Evolutionary conservation across 2,797 vertebrate species (phyloP), one percentile per base, ranked within the genome.

Genomic region (Onychomys leucogaster): DNA sequence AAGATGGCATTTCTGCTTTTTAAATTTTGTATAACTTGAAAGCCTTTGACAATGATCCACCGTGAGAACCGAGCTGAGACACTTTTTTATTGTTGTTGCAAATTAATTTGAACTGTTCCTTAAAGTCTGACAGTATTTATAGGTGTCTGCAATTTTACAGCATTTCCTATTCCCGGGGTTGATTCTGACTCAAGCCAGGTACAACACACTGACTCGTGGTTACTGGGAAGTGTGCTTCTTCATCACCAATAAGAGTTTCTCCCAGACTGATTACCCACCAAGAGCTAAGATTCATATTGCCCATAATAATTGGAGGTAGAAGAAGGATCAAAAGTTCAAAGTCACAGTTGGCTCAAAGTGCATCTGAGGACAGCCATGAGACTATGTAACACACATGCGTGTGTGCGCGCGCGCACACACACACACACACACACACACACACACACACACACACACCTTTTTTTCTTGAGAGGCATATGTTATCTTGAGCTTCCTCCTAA

Each of bases 61-160:
- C 71, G 2, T 83, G 41, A 94, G 46, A 41, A 86, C 19, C 37
- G 34, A 49, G 27, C 1, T 49, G 43, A 69, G 11, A 69, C 43
- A 41, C 55, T 29, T 41, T 29, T 41, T 43, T 25, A 32, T 55
- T 78, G 76, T 61, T 89, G 21, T 55, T 78, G 52, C 4, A 32
- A 65, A 80, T 43, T 55, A 52, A 57, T 80, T 67, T 76, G 46
- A 55, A 85, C 43, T 92, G 23, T 83, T 77, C 69, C 59, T 73
- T 90, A 61, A 80, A 87, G 46, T 83, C 84, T 65, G 37, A 95
- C 67, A 93, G 89, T 52, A 91, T 85, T 16, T 10, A 5, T 82
- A 78, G 32, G 61, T 96, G 96, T 94, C 97, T 96, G 19, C 80
- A 67, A 95, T 96, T 98, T 97, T 77, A 83, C 77, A 96, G 84